Percentiles rank a stretch among this genome's conserved stretches.
Evolutionary conservation across 2,797 vertebrate species (phyloP).

Genomic region (Dipus sagitta): DNA sequence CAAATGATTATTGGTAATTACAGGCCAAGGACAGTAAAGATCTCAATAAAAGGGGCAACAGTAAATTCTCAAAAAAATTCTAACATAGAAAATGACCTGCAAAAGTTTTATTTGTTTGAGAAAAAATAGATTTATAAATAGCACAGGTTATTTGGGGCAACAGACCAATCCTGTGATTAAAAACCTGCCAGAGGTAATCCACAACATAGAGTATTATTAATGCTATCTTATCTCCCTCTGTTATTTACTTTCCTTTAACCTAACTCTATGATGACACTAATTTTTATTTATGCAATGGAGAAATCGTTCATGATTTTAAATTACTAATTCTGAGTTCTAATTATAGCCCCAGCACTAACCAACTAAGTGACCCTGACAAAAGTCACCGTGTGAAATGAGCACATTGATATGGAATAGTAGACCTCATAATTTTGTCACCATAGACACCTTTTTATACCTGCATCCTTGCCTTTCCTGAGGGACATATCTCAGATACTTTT

Average conservation of each 20-base stretch:
- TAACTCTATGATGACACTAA: neutral
- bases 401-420: neutral
- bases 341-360: neutral
- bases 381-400: slow-evolving; percentile 25
- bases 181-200: slow-evolving; percentile 66
- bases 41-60: slow-evolving; percentile 15
- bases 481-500: slow-evolving; percentile 18
- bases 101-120: slow-evolving; percentile 65
- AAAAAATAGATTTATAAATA: slow-evolving; percentile 61
- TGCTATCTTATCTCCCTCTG: neutral
- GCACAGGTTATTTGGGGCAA: slow-evolving; percentile 50
- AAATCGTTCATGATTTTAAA: slow-evolving; percentile 34
- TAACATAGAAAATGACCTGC: slow-evolving; percentile 52
- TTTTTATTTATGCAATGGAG: slow-evolving; percentile 15
- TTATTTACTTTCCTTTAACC: slow-evolving; percentile 29
- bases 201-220: slow-evolving; percentile 49
- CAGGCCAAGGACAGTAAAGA: slow-evolving; percentile 48
- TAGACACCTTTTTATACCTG: neutral
- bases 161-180: slow-evolving; percentile 58
- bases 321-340: slow-evolving; percentile 31
- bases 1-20: neutral
- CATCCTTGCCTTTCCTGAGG: neutral
- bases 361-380: slow-evolving; percentile 61
- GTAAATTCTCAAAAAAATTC: neutral
- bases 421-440: neutral